Evolutionary conservation across 2,888 invertebrate species (phyloP).

Genomic region (Mongoloraphidia duomilia): DNA sequence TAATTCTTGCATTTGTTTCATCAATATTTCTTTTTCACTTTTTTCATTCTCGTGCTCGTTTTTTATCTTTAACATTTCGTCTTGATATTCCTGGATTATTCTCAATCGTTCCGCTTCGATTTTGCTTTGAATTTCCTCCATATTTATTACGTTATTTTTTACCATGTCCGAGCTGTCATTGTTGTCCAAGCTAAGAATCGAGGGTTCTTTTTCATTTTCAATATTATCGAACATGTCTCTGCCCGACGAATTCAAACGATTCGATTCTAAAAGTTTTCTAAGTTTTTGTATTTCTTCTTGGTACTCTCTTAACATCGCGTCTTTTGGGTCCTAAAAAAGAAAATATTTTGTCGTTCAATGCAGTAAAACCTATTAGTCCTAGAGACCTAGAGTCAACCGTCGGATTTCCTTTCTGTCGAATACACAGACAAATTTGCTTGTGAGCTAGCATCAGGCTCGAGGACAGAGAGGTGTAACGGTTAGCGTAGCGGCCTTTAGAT

Average conservation of each 20-base stretch:
- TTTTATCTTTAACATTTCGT: constrained; percentile 33
- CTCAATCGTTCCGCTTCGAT: constrained; percentile 24
- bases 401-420: no score
- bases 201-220: constrained; percentile 20
- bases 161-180: constrained; percentile 14
- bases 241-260: neutral
- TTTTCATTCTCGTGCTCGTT: constrained; percentile 28
- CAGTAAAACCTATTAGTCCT: no score
- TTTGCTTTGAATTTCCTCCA: neutral
- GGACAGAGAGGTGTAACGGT: no score
- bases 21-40: constrained; percentile 26
- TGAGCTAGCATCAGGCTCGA: no score
- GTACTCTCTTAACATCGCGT: constrained; percentile 69
- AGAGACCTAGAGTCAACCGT: no score
- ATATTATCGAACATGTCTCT: constrained; percentile 11
- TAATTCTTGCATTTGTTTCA: constrained; percentile 33
- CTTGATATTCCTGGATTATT: constrained; percentile 36
- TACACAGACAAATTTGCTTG: no score
- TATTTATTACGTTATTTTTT: constrained; percentile 12
- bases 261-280: constrained; percentile 36
- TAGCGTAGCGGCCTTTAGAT: no score
- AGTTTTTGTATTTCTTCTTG: constrained; percentile 70
- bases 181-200: constrained; percentile 1
- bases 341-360: neutral
- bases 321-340: constrained; percentile 56